phyloP scores from a whole-genome alignment of 2,113 vertebrate genomes.

The Nestor notabilis region DNA sequence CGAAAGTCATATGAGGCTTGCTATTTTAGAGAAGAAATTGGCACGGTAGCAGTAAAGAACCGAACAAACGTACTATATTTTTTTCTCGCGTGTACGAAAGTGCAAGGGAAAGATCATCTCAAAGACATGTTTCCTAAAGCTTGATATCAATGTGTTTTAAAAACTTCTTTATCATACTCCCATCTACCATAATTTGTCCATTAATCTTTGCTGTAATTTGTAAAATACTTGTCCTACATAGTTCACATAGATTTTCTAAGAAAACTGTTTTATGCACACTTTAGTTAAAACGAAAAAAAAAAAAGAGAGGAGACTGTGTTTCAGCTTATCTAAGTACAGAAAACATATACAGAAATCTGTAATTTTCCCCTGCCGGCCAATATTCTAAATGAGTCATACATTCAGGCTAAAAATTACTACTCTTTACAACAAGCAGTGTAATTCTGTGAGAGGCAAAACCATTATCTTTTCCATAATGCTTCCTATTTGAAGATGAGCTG shows the following conservation, averaged over 20 bases:
- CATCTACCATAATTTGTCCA: not conserved
- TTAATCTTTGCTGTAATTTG: not conserved
- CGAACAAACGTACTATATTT: not conserved
- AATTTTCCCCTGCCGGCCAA: not conserved
- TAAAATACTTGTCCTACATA: not conserved
- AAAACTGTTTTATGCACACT: not conserved
- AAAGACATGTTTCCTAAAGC: not conserved
- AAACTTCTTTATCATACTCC: not conserved
- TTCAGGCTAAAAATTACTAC: not conserved
- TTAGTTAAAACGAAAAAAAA: not conserved
- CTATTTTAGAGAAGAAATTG: not conserved
- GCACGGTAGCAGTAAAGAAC: not conserved
- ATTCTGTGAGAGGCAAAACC: not conserved
- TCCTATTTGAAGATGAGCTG: not conserved
- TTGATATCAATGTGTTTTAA: not conserved
- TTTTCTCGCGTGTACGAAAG: not conserved
- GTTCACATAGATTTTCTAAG: not conserved
- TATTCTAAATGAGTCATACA: not conserved
- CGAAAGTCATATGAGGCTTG: not conserved
- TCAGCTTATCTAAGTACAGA: not conserved
- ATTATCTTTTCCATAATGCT: not conserved
- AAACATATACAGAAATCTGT: not conserved
- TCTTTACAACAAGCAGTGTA: not conserved
- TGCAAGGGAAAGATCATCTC: not conserved
- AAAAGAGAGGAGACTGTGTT: not conserved